Conservation (phyloP, 1,140 invertebrate species). For the Eueides isabella region DNA sequence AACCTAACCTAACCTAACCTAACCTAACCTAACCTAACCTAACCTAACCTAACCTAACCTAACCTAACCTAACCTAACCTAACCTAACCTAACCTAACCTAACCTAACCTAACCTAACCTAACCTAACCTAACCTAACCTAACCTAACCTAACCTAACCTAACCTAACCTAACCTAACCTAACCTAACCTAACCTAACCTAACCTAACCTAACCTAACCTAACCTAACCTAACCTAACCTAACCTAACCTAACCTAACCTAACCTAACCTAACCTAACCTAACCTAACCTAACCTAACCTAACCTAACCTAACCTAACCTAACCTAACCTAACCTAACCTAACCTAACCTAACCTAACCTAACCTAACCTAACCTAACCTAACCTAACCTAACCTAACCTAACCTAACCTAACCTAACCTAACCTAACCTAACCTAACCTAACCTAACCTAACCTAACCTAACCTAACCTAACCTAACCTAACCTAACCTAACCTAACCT, state of each 20-base stretch:
- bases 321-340: slow-evolving; percentile 19
- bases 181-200: slow-evolving; percentile 20
- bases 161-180: slow-evolving; percentile 23
- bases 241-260: slow-evolving; percentile 20
- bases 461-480: slow-evolving; percentile 29
- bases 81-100: slow-evolving; percentile 24
- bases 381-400: slow-evolving; percentile 29
- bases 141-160: slow-evolving; percentile 23
- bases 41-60: slow-evolving; percentile 27
- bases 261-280: slow-evolving; percentile 17
- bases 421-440: slow-evolving; percentile 28
- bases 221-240: slow-evolving; percentile 21
- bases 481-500: slow-evolving; percentile 29
- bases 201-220: slow-evolving; percentile 23
- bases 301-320: no score
- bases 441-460: slow-evolving; percentile 23
- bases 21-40: slow-evolving; percentile 27
- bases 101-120: slow-evolving; percentile 21
- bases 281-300: no score
- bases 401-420: slow-evolving; percentile 28
- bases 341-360: slow-evolving; percentile 22
- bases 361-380: slow-evolving; percentile 28
- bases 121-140: slow-evolving; percentile 20
- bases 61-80: slow-evolving; percentile 28
- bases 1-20: slow-evolving; percentile 18